These are phyloP conservation scores for Paguma larvata DNA, from an alignment of 2,797 vertebrate genomes.

Conservation along the genomic window DNA sequence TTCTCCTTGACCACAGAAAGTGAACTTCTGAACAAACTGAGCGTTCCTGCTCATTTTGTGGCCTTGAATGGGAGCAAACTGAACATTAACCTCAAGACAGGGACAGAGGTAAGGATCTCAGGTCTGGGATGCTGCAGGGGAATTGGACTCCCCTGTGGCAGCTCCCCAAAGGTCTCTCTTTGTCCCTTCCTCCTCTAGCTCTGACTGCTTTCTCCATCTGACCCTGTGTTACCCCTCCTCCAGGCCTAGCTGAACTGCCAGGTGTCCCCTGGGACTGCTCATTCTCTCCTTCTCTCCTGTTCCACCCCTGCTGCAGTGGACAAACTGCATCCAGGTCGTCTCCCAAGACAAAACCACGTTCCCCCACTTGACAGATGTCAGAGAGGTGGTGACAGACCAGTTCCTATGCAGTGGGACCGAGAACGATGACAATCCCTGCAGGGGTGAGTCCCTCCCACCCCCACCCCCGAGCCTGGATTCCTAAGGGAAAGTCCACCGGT, in stretches of 20 bases:
- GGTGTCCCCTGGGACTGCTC: neutral
- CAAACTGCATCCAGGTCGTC: conserved; percentile 57
- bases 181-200: neutral
- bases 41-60: conserved; percentile 89
- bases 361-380: conserved; percentile 67
- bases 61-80: conserved; percentile 75
- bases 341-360: conserved; percentile 66
- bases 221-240: neutral
- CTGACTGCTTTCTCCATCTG: neutral
- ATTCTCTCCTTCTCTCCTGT: neutral
- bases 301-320: conserved; percentile 56
- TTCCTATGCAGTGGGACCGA: conserved; percentile 84
- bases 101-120: conserved; percentile 73
- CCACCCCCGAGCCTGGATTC: neutral
- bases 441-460: conserved; percentile 63
- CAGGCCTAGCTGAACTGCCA: neutral
- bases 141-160: neutral
- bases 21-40: conserved; percentile 84
- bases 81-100: conserved; percentile 80
- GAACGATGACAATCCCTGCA: conserved; percentile 79
- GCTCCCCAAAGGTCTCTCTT: neutral
- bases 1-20: conserved; percentile 83
- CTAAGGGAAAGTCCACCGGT: neutral
- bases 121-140: neutral
- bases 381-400: conserved; percentile 85